These are phyloP conservation scores for Dromiciops gliroides DNA, from an alignment of 2,113 vertebrate genomes.

Conservation along the genomic window DNA sequence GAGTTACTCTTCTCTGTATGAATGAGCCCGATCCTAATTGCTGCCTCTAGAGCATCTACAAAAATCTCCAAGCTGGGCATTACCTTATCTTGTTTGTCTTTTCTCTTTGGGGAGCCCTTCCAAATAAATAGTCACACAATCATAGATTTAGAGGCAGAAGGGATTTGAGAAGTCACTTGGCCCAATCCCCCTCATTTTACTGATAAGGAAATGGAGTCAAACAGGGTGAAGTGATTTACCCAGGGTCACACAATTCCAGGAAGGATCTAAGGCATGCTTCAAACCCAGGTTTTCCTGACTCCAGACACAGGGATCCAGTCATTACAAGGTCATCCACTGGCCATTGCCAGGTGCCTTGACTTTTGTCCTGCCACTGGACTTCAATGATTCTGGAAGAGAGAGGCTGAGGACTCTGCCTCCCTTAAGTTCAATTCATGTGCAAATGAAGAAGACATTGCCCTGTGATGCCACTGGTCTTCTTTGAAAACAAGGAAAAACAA, in stretches of 20 bases:
- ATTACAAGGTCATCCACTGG: too few species aligned
- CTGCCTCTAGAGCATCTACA: not conserved
- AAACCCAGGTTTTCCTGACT: not conserved
- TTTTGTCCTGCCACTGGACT: too few species aligned
- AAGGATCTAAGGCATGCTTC: not conserved
- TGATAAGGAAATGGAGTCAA: not conserved
- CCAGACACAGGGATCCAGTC: not conserved
- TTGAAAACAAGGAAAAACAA: too few species aligned
- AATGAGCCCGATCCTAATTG: not conserved
- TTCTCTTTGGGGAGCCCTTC: not conserved
- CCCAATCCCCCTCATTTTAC: not conserved
- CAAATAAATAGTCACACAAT: not conserved
- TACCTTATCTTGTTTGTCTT: not conserved
- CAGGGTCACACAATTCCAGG: not conserved
- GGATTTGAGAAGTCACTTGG: not conserved
- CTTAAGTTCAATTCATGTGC: too few species aligned
- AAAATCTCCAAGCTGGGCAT: not conserved
- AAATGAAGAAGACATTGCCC: too few species aligned
- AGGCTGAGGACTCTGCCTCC: too few species aligned
- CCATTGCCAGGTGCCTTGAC: too few species aligned
- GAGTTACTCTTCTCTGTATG: not conserved
- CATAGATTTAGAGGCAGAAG: not conserved
- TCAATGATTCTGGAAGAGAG: too few species aligned
- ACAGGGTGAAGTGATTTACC: not conserved
- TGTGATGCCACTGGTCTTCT: too few species aligned